A percentile compares a stretch with the other conserved stretches of the same genome.
Evolutionary conservation across 1,140 invertebrate species (phyloP).

Genomic region (Anastrepha ludens): DNA sequence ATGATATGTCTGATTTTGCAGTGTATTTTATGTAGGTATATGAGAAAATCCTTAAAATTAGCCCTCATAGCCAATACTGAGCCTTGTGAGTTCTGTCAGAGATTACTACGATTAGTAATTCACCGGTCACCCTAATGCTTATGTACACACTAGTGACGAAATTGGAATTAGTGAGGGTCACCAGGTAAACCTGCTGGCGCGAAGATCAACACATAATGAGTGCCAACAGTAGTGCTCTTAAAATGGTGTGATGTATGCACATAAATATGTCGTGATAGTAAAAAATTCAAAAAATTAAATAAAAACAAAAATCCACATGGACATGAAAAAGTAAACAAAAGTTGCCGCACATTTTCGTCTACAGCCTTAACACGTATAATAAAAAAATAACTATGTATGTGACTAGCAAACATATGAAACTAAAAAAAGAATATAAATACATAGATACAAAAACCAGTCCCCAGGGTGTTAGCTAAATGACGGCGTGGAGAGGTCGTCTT

Average conservation of each 20-base stretch:
- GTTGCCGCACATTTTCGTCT: not conserved
- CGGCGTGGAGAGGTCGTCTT: slow-evolving; percentile 15
- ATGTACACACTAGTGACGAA: not conserved
- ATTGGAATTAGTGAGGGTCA: not conserved
- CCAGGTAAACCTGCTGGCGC: not conserved
- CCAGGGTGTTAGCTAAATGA: slow-evolving; percentile 31
- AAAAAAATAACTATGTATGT: not conserved
- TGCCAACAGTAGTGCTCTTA: not conserved
- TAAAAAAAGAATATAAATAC: not conserved
- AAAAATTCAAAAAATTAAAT: slow-evolving; percentile 6
- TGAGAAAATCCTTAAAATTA: too few species aligned
- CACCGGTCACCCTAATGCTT: too few species aligned
- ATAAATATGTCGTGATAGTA: not conserved
- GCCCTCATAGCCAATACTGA: too few species aligned
- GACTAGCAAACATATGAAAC: not conserved
- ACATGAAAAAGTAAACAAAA: not conserved
- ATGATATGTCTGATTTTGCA: too few species aligned
- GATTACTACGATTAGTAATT: too few species aligned
- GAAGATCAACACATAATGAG: slow-evolving; percentile 1
- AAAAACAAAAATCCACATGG: slow-evolving; percentile 25
- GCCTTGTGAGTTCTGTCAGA: too few species aligned
- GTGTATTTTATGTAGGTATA: too few species aligned
- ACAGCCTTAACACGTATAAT: not conserved
- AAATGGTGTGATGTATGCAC: not conserved
- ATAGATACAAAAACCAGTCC: slow-evolving; percentile 9